phyloP scores from a whole-genome alignment of 2,113 vertebrate species.

The Halichoerus grypus region DNA sequence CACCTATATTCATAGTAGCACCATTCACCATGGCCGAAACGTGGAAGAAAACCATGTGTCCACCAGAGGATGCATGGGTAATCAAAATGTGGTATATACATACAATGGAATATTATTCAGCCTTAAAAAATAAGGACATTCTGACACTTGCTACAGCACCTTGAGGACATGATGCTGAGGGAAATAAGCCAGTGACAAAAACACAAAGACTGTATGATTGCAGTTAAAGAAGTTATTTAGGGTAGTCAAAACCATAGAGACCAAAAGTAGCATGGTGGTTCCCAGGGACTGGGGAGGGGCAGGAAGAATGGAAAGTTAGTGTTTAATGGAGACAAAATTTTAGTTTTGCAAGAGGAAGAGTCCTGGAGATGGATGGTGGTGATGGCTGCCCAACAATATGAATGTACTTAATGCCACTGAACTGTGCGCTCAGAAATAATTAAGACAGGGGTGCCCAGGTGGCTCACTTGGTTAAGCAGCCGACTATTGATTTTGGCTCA shows the following conservation, averaged over 20 bases:
- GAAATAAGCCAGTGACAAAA: neutral
- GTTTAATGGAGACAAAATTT: neutral
- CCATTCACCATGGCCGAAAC: neutral
- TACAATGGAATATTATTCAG: neutral
- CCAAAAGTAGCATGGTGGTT: neutral
- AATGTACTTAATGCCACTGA: neutral
- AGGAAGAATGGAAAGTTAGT: neutral
- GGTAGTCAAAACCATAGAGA: neutral
- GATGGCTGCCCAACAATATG: neutral
- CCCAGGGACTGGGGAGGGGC: neutral
- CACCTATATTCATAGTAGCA: neutral
- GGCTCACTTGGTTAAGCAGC: neutral
- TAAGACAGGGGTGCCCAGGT: neutral
- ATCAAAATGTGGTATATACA: neutral
- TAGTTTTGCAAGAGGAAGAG: neutral
- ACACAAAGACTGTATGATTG: neutral
- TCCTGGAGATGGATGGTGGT: neutral
- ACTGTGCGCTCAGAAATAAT: neutral
- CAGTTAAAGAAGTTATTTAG: neutral
- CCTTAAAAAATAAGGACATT: neutral
- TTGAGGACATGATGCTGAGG: neutral
- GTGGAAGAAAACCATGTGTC: neutral
- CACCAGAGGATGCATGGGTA: neutral
- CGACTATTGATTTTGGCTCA: neutral
- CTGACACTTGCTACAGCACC: neutral